Evolutionary conservation across 1,140 invertebrate genomes (phyloP), one percentile per base, ranked within the genome.

Genomic region (Bombus soroeensis): DNA sequence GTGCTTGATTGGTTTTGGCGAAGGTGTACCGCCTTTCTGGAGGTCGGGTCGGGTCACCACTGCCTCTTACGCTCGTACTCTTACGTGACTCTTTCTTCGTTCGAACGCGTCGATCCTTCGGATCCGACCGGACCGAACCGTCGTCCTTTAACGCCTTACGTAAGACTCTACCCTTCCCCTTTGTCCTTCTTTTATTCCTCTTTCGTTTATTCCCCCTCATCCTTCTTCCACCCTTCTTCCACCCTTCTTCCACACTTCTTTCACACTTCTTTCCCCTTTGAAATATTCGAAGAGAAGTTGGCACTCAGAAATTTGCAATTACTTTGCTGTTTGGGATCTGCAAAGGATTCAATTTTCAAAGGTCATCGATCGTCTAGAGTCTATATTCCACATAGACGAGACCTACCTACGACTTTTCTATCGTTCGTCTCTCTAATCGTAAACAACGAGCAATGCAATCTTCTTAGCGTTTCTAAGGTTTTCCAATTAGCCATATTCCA

Each of bases 1-100:
- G 86, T 88, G 89, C 89, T 93, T 92, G 92, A 93, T 93, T 93
- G 92, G 92, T 92, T 93, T 92, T 92, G 86, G 91, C 87, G 73
- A 86, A 87, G 87, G 88, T 85, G 83, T 83, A 85, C 88, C 88
- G 84, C 88, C 88, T 89, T 89, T 88, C 76, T 47, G 79, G 74
- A 80, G 89, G 89, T 90, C 89, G 83, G 88, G 88, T 90, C 89
- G 80, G 88, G 89, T 87, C 90, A 84, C 83, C 22, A 81, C 70
- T 71, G 86, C 72, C 73, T 89, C 79, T 88, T 53, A 53, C 47
- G 47, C 18, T 53, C 47, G 47, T 53, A 53, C 18, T 22, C 47
- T 53, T 85, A 90, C 89, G 86, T 87, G 80, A 85, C 85, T 89
- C 78, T 72, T 81, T 59, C 68, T 43, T 43, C 43, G 3, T 9